These are phyloP conservation scores for Dascyllus trimaculatus DNA, from an alignment of 2,113 vertebrate genomes.

Conservation along the genomic window DNA sequence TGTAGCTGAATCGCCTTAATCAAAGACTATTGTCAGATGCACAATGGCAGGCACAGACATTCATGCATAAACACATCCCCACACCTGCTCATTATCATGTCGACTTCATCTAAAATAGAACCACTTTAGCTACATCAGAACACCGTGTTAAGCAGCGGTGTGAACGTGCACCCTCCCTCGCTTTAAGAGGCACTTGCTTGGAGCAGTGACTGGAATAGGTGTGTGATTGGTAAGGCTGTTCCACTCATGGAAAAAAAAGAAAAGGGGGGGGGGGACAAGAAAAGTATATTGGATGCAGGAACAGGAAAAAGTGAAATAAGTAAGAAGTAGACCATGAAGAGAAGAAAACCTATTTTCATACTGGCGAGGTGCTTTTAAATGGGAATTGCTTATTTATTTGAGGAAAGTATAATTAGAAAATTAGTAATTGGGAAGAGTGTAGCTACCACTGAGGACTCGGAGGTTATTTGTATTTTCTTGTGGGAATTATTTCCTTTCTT, in stretches of 20 bases:
- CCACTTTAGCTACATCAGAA: slow-evolving; percentile 51
- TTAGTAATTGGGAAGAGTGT: not conserved
- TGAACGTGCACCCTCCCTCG: slow-evolving; percentile 21
- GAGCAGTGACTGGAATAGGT: slow-evolving; percentile 47
- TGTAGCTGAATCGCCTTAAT: slow-evolving; percentile 57
- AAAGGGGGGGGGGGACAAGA: not conserved
- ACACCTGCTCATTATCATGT: slow-evolving; percentile 73
- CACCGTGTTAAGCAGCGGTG: slow-evolving; percentile 56
- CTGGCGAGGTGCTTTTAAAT: not conserved
- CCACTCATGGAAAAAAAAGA: not conserved
- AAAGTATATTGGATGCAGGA: not conserved
- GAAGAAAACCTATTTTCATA: not conserved
- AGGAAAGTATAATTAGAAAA: not conserved
- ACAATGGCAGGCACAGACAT: slow-evolving; percentile 55
- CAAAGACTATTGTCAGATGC: slow-evolving; percentile 68
- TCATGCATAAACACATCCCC: slow-evolving; percentile 56
- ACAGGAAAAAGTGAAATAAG: slow-evolving; percentile 5
- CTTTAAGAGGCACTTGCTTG: slow-evolving; percentile 30
- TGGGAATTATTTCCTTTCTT: too few species aligned
- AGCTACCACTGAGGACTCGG: not conserved
- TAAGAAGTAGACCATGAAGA: not conserved
- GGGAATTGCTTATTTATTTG: not conserved
- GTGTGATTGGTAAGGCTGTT: slow-evolving; percentile 58
- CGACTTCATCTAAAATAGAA: slow-evolving; percentile 56
- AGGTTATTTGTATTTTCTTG: not conserved